Percentiles rank a stretch among this genome's conserved stretches.
Conservation (phyloP, 1,140 invertebrate genomes). For the Bombus superbus region DNA sequence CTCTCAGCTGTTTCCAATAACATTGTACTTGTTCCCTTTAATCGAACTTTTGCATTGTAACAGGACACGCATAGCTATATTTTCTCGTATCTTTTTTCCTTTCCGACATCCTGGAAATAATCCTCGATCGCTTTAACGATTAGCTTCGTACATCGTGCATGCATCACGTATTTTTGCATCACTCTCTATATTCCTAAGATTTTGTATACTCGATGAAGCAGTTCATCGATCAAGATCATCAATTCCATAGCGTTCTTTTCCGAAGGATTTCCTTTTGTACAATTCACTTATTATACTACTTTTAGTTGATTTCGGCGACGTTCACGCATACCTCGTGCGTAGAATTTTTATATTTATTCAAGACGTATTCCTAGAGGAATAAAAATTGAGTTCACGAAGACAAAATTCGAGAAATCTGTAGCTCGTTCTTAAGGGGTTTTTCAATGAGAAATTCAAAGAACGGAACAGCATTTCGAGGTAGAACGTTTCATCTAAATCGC, state of each 20-base stretch:
- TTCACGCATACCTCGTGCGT: not conserved
- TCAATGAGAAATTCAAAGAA: not conserved
- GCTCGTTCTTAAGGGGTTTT: not conserved
- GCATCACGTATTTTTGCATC: not conserved
- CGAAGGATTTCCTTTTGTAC: not conserved
- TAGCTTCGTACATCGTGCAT: not conserved
- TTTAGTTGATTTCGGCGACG: not conserved
- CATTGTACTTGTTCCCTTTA: constrained; percentile 20
- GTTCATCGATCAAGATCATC: too few relatives aligned
- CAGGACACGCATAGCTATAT: not conserved
- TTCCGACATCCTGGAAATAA: not conserved
- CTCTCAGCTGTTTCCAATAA: constrained; percentile 60
- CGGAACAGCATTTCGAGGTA: not conserved
- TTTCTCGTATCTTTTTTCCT: not conserved
- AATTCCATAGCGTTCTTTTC: not conserved
- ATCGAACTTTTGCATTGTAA: not conserved
- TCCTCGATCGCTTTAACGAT: not conserved
- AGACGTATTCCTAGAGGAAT: not conserved
- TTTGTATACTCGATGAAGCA: not conserved
- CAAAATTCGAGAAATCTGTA: not conserved
- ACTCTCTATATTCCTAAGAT: not conserved
- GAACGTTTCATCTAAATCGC: constrained; percentile 30
- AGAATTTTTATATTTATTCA: constrained; percentile 8
- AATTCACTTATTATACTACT: not conserved
- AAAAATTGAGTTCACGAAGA: not conserved